phyloP scores from a whole-genome alignment of 1,140 invertebrate genomes.

The Drosophila tani region DNA sequence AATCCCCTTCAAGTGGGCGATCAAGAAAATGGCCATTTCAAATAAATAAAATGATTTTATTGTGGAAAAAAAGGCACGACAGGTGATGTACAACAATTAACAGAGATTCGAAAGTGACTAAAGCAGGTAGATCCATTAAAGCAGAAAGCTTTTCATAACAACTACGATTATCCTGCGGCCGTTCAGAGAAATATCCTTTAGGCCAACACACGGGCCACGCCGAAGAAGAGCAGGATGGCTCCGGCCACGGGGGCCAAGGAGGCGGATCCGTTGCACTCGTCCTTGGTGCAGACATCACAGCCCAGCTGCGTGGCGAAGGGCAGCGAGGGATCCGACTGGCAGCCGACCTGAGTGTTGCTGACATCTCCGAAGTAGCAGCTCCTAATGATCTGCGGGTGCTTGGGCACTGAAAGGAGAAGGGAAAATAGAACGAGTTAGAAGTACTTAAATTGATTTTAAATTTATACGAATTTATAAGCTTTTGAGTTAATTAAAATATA shows the following conservation, averaged over 20 bases:
- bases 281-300: slow-evolving; percentile 75
- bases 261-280: slow-evolving; percentile 75
- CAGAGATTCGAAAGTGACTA: slow-evolving; percentile 19
- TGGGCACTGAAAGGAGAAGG: slow-evolving; percentile 44
- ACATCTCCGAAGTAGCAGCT: slow-evolving; percentile 74
- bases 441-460: not conserved
- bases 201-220: slow-evolving; percentile 68
- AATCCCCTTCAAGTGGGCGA: slow-evolving; percentile 7
- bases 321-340: slow-evolving; percentile 59
- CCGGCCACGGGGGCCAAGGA: slow-evolving; percentile 63
- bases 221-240: slow-evolving; percentile 68
- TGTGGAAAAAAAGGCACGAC: slow-evolving; percentile 16
- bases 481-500: not conserved
- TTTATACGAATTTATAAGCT: too few species aligned
- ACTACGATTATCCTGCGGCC: slow-evolving; percentile 1
- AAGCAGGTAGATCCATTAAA: slow-evolving; percentile 9
- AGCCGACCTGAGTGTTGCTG: slow-evolving; percentile 54
- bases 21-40: slow-evolving; percentile 8
- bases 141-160: slow-evolving; percentile 20
- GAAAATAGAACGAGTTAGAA: not conserved
- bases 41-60: slow-evolving; percentile 35
- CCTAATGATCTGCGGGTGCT: slow-evolving; percentile 61
- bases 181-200: slow-evolving; percentile 25
- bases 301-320: slow-evolving; percentile 59
- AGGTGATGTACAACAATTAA: slow-evolving; percentile 31